These are phyloP conservation scores for Baronia brevicornis DNA, from an alignment of 2,888 invertebrate genomes.

Conservation along the genomic window DNA sequence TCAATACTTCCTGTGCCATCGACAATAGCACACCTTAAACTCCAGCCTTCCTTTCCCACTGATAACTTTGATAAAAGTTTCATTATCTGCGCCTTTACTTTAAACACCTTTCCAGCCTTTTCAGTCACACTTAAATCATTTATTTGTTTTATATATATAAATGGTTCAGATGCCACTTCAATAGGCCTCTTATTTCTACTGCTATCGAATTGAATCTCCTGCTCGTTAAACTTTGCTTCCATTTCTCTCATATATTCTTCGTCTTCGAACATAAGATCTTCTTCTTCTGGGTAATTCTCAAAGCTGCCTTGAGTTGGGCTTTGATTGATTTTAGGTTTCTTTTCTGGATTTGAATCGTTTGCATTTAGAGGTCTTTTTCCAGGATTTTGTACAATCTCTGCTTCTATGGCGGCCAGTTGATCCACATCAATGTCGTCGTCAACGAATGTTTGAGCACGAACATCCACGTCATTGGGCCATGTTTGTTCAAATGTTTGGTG, in stretches of 20 bases:
- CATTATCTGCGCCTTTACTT: slow-evolving; percentile 75
- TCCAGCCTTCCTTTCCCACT: slow-evolving; percentile 70
- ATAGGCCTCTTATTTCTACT: slow-evolving; percentile 23
- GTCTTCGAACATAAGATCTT: slow-evolving; percentile 47
- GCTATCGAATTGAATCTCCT: slow-evolving; percentile 18
- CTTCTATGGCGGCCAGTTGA: slow-evolving; percentile 52
- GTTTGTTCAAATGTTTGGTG: slow-evolving; percentile 28
- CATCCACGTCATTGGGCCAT: slow-evolving; percentile 34
- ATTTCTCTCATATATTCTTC: slow-evolving; percentile 52
- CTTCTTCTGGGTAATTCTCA: slow-evolving; percentile 46
- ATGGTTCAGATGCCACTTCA: slow-evolving; percentile 44
- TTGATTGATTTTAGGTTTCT: slow-evolving; percentile 40
- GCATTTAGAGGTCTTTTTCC: slow-evolving; percentile 34
- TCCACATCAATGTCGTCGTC: slow-evolving; percentile 56
- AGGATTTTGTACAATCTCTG: slow-evolving; percentile 33
- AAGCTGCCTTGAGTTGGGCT: slow-evolving; percentile 22
- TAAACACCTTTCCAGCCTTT: slow-evolving; percentile 57
- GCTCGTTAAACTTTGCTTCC: slow-evolving; percentile 42
- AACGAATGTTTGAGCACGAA: slow-evolving; percentile 39
- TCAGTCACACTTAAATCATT: slow-evolving; percentile 40
- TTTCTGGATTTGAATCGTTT: slow-evolving; percentile 34
- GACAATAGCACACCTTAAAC: slow-evolving; percentile 70
- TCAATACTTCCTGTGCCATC: slow-evolving; percentile 75
- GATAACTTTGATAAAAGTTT: slow-evolving; percentile 71
- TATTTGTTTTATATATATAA: slow-evolving; percentile 62